A percentile compares a stretch with the other conserved stretches of the same genome.
Evolutionary conservation across 1,140 invertebrate genomes (phyloP).

Genomic region (Drosophila punjabiensis): DNA sequence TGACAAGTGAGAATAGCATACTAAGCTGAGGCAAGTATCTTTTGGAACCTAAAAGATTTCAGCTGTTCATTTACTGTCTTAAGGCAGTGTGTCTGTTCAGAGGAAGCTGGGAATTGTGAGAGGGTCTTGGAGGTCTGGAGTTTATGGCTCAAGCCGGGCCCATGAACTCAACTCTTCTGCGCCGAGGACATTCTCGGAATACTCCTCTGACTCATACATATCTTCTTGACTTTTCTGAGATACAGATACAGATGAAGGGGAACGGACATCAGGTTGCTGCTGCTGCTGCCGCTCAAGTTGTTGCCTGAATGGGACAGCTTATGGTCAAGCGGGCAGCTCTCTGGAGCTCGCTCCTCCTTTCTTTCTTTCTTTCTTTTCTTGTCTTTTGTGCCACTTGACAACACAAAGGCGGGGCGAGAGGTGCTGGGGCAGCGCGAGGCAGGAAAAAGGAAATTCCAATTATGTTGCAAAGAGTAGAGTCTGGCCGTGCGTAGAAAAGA

Average conservation of each 20-base stretch:
- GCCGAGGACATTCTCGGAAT: conserved; percentile 46
- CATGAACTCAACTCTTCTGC: conserved; percentile 31
- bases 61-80: conserved; percentile 7
- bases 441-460: conserved; percentile 84
- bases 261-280: conserved; percentile 41
- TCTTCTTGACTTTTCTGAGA: conserved; percentile 22
- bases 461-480: conserved; percentile 71
- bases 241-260: background rate
- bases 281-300: conserved; percentile 26
- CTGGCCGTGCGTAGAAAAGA: conserved; percentile 78
- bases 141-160: conserved; percentile 15
- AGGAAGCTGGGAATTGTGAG: conserved; percentile 13
- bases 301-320: conserved; percentile 47
- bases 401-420: conserved; percentile 15
- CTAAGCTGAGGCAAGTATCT: background rate
- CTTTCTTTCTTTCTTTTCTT: conserved; percentile 28
- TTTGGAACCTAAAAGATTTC: background rate
- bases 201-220: conserved; percentile 38
- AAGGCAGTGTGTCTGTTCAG: background rate
- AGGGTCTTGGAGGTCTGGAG: conserved; percentile 3
- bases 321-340: conserved; percentile 49
- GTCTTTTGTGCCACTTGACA: conserved; percentile 57
- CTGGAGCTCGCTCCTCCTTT: conserved; percentile 12
- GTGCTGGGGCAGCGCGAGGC: conserved; percentile 11
- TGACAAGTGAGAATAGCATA: background rate